Conservation (phyloP, 1,140 invertebrate species). For the Meloidogyne floridensis region DNA sequence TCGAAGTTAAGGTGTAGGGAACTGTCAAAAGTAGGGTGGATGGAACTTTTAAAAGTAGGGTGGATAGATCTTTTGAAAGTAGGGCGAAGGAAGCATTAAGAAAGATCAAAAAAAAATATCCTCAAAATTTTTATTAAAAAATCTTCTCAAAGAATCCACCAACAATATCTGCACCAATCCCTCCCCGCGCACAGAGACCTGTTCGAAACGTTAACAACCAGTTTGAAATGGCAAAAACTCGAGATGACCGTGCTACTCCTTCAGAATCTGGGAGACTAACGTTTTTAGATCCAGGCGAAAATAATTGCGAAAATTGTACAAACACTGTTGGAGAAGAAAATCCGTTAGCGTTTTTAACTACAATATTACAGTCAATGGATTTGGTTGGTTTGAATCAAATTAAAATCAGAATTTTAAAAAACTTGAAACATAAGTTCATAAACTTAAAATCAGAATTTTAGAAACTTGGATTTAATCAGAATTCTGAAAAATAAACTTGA, state of each 20-base stretch:
- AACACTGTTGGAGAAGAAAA: constrained; percentile 30
- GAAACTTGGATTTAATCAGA: too few relatives aligned
- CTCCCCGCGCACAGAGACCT: background rate
- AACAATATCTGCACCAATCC: constrained; percentile 2
- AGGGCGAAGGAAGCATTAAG: too few relatives aligned
- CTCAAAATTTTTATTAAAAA: too few relatives aligned
- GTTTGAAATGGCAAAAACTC: background rate
- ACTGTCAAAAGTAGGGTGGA: too few relatives aligned
- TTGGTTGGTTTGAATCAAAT: constrained; percentile 35
- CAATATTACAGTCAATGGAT: constrained; percentile 43
- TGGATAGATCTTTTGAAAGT: too few relatives aligned
- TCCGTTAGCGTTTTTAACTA: constrained; percentile 17
- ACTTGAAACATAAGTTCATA: too few relatives aligned
- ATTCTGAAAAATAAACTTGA: too few relatives aligned
- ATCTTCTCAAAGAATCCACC: background rate
- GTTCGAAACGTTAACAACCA: background rate
- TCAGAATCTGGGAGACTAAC: constrained; percentile 26
- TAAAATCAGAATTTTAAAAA: too few relatives aligned
- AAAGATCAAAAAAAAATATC: too few relatives aligned
- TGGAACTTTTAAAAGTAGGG: too few relatives aligned
- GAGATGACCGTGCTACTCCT: constrained; percentile 18
- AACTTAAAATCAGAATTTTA: constrained; percentile 6
- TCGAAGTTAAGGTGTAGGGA: too few relatives aligned
- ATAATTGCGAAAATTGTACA: constrained; percentile 46
- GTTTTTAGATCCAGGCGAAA: constrained; percentile 34